These are phyloP conservation scores for Opisthograptis luteolata DNA, from an alignment of 2,888 invertebrate species.

Conservation along the genomic window DNA sequence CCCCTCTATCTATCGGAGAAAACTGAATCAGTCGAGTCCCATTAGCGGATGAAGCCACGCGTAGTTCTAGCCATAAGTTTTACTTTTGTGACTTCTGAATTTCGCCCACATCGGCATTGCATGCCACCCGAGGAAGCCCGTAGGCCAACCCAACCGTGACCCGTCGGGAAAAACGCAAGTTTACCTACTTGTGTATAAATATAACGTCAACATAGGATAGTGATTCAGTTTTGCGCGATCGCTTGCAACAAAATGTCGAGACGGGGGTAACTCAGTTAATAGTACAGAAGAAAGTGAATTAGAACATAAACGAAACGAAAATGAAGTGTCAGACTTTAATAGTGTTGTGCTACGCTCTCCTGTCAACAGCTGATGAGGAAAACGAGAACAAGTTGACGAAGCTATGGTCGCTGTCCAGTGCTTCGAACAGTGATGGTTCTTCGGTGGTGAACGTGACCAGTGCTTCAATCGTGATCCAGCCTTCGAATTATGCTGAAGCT, in stretches of 20 bases:
- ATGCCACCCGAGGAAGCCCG: slow-evolving; percentile 60
- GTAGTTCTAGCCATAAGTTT: slow-evolving; percentile 58
- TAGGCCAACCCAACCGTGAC: slow-evolving; percentile 70
- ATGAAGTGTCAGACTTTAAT: slow-evolving; percentile 61
- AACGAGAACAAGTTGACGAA: slow-evolving; percentile 69
- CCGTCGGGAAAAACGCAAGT: slow-evolving; percentile 77
- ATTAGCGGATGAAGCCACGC: slow-evolving; percentile 74
- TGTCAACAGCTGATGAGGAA: slow-evolving; percentile 53
- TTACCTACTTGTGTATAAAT: slow-evolving; percentile 80
- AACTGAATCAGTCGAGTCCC: slow-evolving; percentile 49
- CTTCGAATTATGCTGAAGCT: slow-evolving; percentile 53
- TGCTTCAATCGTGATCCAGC: slow-evolving; percentile 67
- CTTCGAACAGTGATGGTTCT: slow-evolving; percentile 59
- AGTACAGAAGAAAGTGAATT: slow-evolving; percentile 65
- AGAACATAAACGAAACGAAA: slow-evolving; percentile 34
- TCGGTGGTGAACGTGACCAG: slow-evolving; percentile 69
- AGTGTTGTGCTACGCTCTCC: slow-evolving; percentile 60
- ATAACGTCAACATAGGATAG: slow-evolving; percentile 69
- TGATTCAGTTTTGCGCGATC: slow-evolving; percentile 81
- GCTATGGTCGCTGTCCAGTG: slow-evolving; percentile 63
- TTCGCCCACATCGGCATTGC: slow-evolving; percentile 71
- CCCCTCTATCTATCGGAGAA: slow-evolving; percentile 55
- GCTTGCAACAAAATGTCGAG: slow-evolving; percentile 75
- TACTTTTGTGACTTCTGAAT: slow-evolving; percentile 56
- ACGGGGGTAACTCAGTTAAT: slow-evolving; percentile 50